phyloP scores from a whole-genome alignment of 2,888 invertebrate genomes.

The Phengaris arion region DNA sequence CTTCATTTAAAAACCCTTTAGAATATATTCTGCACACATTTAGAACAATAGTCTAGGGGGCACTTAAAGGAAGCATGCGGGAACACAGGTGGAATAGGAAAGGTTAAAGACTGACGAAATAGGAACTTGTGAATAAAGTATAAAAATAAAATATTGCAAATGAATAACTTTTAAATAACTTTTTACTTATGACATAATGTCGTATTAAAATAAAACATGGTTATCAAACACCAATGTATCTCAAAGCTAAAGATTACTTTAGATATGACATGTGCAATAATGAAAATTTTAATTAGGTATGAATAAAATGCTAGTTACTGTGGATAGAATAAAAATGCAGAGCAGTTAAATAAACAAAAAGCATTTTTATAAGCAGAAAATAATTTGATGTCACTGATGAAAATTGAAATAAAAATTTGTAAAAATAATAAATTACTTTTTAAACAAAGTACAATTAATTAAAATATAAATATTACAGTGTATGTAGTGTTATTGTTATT shows the following conservation, averaged over 20 bases:
- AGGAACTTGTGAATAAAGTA: neutral
- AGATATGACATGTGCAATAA: neutral
- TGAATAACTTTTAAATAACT: neutral
- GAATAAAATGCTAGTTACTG: constrained; percentile 48
- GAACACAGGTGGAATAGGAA: constrained; percentile 47
- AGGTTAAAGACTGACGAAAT: constrained; percentile 36
- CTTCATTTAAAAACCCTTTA: constrained; percentile 77
- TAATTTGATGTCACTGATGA: constrained; percentile 37
- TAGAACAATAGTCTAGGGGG: constrained; percentile 63
- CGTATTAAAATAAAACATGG: too few relatives aligned
- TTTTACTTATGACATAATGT: neutral
- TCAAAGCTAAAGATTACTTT: neutral
- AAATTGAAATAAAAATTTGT: constrained; percentile 29
- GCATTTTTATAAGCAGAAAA: constrained; percentile 48
- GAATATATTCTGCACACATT: constrained; percentile 78
- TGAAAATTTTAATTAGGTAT: constrained; percentile 2
- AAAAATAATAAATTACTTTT: constrained; percentile 21
- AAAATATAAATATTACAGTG: neutral
- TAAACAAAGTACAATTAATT: constrained; percentile 32
- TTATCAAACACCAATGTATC: too few relatives aligned
- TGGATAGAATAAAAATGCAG: constrained; percentile 72
- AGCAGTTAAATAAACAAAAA: constrained; percentile 58
- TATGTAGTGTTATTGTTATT: neutral
- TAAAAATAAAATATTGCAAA: neutral
- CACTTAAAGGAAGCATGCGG: constrained; percentile 79